Evolutionary conservation across 2,797 vertebrate genomes (phyloP).

Genomic region (Anabas testudineus): DNA sequence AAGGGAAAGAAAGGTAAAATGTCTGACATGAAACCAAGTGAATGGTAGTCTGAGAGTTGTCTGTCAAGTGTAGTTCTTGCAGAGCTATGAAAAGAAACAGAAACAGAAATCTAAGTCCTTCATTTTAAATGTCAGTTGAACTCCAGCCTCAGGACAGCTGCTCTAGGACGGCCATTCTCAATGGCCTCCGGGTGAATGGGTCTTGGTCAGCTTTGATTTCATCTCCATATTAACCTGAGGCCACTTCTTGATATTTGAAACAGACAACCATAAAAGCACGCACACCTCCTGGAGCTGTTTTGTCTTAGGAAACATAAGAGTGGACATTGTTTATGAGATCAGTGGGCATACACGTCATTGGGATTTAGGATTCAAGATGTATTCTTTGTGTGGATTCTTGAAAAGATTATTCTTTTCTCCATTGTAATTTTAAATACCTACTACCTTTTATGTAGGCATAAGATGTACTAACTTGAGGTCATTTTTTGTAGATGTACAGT

Average conservation of each 20-base stretch:
- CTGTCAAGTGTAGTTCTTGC: slow-evolving; percentile 58
- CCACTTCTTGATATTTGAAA: slow-evolving; percentile 69
- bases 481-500: no score
- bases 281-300: slow-evolving; percentile 20
- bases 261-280: slow-evolving; percentile 27
- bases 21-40: slow-evolving; percentile 48
- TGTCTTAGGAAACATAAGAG: slow-evolving; percentile 18
- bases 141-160: slow-evolving; percentile 55
- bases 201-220: slow-evolving; percentile 71
- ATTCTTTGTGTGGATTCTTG: background rate
- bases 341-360: background rate
- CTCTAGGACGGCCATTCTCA: slow-evolving; percentile 42
- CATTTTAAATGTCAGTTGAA: slow-evolving; percentile 74
- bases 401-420: background rate
- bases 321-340: slow-evolving; percentile 12
- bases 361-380: slow-evolving; percentile 1
- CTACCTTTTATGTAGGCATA: background rate
- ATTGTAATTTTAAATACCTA: background rate
- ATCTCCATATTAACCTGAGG: slow-evolving; percentile 65
- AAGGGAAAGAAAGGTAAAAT: slow-evolving; percentile 32
- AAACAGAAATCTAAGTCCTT: slow-evolving; percentile 35
- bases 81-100: slow-evolving; percentile 34
- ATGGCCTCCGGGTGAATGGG: slow-evolving; percentile 57
- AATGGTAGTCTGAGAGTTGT: slow-evolving; percentile 39
- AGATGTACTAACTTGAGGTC: no score